A percentile compares a stretch with the other conserved stretches of the same genome.
phyloP scores from a whole-genome alignment of 2,797 vertebrate species.

The Siniperca scherzeri region DNA sequence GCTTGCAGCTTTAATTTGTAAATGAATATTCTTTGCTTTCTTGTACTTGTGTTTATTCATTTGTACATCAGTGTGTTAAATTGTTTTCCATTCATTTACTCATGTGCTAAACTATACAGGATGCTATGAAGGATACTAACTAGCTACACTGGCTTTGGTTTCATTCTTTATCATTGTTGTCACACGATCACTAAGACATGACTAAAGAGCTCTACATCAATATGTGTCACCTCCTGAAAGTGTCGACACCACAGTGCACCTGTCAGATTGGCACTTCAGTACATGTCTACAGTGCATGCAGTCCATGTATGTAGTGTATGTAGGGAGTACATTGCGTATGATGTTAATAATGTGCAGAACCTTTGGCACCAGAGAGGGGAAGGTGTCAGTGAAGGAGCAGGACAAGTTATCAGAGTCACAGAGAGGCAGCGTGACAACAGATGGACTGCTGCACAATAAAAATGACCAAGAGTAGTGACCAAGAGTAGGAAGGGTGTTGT shows the following conservation, averaged over 20 bases:
- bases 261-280: slow-evolving; percentile 44
- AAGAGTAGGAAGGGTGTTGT: slow-evolving; percentile 9
- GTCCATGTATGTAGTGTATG: not conserved
- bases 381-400: slow-evolving; percentile 31
- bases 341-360: slow-evolving; percentile 38
- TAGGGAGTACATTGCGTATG: not conserved
- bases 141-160: not conserved
- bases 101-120: no score
- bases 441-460: slow-evolving; percentile 50
- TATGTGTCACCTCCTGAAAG: not conserved
- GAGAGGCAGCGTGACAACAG: slow-evolving; percentile 48
- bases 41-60: not conserved
- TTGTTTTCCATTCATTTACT: no score
- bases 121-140: not conserved
- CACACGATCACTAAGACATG: not conserved
- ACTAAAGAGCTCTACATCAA: not conserved
- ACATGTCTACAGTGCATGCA: not conserved
- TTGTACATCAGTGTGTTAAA: not conserved
- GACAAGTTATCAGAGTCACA: slow-evolving; percentile 35
- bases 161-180: not conserved
- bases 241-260: slow-evolving; percentile 13
- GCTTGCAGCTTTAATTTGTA: no score
- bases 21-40: no score
- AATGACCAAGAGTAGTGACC: not conserved
- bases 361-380: slow-evolving; percentile 18